A percentile compares a stretch with the other conserved stretches of the same genome.
Evolutionary conservation across 2,113 vertebrate species (phyloP).

Genomic region (Calypte anna): DNA sequence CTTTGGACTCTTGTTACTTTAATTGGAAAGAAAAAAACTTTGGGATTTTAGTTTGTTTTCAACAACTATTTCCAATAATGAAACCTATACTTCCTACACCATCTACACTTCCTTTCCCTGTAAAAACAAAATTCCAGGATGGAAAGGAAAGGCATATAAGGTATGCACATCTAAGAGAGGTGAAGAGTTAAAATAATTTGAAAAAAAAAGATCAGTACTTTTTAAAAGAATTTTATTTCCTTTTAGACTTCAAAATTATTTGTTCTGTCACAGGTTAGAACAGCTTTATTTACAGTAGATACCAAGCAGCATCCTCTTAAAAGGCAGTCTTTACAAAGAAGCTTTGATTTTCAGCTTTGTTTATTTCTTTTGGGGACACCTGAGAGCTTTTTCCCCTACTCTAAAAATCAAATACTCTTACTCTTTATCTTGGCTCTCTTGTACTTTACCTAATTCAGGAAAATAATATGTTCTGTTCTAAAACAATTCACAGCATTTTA

Average conservation of each 20-base stretch:
- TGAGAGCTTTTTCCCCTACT: background rate
- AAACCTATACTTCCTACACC: too few species aligned
- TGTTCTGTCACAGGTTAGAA: background rate
- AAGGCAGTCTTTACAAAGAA: background rate
- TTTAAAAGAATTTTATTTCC: background rate
- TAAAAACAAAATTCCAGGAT: background rate
- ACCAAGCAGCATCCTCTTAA: accelerated
- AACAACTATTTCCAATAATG: background rate
- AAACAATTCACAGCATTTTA: background rate
- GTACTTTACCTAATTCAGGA: background rate
- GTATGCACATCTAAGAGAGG: background rate
- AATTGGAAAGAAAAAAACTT: background rate
- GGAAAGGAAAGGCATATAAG: background rate
- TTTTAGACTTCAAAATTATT: background rate
- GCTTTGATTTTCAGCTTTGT: background rate
- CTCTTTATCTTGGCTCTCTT: background rate
- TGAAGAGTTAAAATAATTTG: background rate
- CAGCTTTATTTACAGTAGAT: background rate
- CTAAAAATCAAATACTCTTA: background rate
- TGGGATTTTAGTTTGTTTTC: background rate
- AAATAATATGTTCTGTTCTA: background rate
- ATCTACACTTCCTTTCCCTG: background rate
- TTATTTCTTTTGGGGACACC: background rate
- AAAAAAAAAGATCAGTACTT: background rate
- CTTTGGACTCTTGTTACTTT: background rate